Evolutionary conservation across 1,140 invertebrate genomes (phyloP).

Genomic region (Saxidomus purpurata): DNA sequence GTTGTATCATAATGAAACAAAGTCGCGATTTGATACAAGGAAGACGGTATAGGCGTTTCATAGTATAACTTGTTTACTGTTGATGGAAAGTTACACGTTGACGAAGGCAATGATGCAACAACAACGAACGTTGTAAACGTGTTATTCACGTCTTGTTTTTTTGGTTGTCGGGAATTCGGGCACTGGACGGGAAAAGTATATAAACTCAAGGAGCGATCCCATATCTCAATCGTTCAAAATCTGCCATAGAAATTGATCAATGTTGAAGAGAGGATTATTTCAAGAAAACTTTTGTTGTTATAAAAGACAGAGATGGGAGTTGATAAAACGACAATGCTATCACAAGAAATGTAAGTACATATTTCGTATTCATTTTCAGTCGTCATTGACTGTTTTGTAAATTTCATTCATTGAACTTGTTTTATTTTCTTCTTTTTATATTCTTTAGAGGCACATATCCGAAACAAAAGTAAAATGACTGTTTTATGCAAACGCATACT

Average conservation of each 20-base stretch:
- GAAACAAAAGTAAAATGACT: too few species aligned
- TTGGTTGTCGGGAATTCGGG: background rate
- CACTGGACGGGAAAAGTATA: background rate
- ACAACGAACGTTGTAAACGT: background rate
- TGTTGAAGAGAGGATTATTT: background rate
- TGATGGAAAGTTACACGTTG: too few species aligned
- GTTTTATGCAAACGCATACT: too few species aligned
- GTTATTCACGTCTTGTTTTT: background rate
- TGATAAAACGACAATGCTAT: background rate
- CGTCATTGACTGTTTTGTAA: too few species aligned
- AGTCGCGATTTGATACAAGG: too few species aligned
- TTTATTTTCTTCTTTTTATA: too few species aligned
- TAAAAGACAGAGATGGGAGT: background rate
- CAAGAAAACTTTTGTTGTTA: background rate
- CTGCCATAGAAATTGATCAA: background rate
- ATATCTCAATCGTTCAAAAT: background rate
- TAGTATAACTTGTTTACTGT: too few species aligned
- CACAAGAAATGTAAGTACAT: conserved; percentile 12
- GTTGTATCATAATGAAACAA: too few species aligned
- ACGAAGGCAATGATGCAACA: background rate
- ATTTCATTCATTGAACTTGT: too few species aligned
- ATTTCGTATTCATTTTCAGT: background rate
- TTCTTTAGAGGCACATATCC: too few species aligned
- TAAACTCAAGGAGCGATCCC: background rate
- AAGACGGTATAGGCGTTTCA: background rate